Conservation (phyloP, 2,113 vertebrate species). For the Perca schrenkii region DNA sequence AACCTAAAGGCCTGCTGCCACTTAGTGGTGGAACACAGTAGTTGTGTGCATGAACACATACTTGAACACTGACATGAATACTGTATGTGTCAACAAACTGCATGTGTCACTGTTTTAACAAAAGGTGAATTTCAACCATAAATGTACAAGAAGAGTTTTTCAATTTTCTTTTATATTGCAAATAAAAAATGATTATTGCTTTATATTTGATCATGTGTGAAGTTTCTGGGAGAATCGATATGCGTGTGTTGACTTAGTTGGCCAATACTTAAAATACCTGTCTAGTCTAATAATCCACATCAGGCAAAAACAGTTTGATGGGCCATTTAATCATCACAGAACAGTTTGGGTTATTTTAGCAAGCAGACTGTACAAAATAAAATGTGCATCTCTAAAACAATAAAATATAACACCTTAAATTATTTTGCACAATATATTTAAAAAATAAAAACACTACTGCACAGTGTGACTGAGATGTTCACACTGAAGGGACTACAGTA, state of each 20-base stretch:
- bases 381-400: slow-evolving; percentile 43
- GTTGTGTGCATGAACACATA: background rate
- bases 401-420: slow-evolving; percentile 49
- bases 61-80: background rate
- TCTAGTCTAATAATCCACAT: slow-evolving; percentile 15
- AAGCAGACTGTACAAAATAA: slow-evolving; percentile 51
- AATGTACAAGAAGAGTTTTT: background rate
- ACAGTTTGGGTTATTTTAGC: slow-evolving; percentile 7
- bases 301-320: slow-evolving; percentile 2
- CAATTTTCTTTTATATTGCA: slow-evolving; percentile 22
- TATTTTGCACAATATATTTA: slow-evolving; percentile 22
- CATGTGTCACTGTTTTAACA: background rate
- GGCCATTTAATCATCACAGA: slow-evolving; percentile 53
- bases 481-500: slow-evolving; percentile 29
- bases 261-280: background rate
- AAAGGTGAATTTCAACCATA: slow-evolving; percentile 3
- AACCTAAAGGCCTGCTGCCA: slow-evolving; percentile 52
- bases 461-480: slow-evolving; percentile 2
- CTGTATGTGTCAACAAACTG: background rate
- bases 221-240: background rate
- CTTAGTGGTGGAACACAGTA: slow-evolving; percentile 49
- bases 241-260: background rate
- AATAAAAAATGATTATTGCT: slow-evolving; percentile 7
- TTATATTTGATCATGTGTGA: background rate
- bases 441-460: slow-evolving; percentile 12